These are phyloP conservation scores for Athalia cordata DNA, from an alignment of 2,888 invertebrate genomes.

Conservation along the genomic window DNA sequence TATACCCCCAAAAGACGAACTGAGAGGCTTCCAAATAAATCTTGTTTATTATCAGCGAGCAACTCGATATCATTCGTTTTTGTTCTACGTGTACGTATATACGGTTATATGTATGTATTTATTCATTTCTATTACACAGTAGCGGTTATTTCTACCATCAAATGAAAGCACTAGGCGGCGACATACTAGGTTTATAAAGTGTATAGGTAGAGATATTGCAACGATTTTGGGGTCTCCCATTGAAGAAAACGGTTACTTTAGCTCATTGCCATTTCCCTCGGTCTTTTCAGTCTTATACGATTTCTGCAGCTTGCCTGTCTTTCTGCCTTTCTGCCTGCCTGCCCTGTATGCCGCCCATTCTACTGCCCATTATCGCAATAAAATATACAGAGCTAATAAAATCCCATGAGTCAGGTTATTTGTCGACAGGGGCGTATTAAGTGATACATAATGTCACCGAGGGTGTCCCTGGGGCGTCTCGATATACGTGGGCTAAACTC, in stretches of 20 bases:
- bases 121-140: conserved; percentile 11
- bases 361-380: conserved; percentile 58
- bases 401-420: conserved; percentile 65
- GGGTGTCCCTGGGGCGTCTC: conserved; percentile 47
- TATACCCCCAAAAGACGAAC: not conserved
- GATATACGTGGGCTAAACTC: conserved; percentile 30
- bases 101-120: not conserved
- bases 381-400: conserved; percentile 64
- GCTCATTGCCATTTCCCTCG: not conserved
- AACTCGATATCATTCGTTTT: conserved; percentile 34
- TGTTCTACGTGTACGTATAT: not conserved
- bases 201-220: too few relatives aligned
- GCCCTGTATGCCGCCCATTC: conserved; percentile 8
- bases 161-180: too few relatives aligned
- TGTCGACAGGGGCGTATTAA: conserved; percentile 59
- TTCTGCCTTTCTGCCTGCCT: not conserved
- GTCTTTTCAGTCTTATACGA: not conserved
- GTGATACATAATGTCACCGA: conserved; percentile 62
- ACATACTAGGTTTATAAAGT: too few relatives aligned
- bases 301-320: conserved; percentile 7
- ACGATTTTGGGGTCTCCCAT: not conserved
- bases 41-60: conserved; percentile 31
- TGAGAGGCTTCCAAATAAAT: conserved; percentile 25
- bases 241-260: not conserved
- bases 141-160: not conserved